phyloP scores from a whole-genome alignment of 2,888 invertebrate genomes.

The Harpalus rufipes region DNA sequence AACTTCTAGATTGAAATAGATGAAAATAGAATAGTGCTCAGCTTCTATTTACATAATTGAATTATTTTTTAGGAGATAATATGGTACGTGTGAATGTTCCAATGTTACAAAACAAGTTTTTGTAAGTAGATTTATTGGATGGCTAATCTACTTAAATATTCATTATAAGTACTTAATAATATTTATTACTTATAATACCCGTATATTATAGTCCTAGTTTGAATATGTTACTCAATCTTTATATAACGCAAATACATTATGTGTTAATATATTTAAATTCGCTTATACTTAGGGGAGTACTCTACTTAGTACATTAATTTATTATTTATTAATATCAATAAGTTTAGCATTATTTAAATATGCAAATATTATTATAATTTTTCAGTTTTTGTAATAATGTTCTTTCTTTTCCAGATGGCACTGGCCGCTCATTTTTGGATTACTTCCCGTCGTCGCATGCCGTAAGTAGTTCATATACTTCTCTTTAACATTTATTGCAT shows the following conservation, averaged over 20 bases:
- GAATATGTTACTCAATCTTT: conserved; percentile 22
- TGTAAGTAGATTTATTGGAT: conserved; percentile 19
- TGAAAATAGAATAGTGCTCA: background rate
- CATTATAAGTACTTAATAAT: conserved; percentile 51
- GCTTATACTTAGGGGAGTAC: background rate
- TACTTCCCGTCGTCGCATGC: conserved; percentile 34
- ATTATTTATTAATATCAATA: too few species aligned
- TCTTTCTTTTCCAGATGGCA: conserved; percentile 58
- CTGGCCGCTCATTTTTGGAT: conserved; percentile 43
- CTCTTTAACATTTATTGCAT: background rate
- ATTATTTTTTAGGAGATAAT: conserved; percentile 14
- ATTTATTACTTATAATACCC: conserved; percentile 51
- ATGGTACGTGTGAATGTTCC: conserved; percentile 22
- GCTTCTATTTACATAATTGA: conserved; percentile 6
- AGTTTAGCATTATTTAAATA: too few species aligned
- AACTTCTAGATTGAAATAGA: background rate
- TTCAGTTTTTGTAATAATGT: too few species aligned
- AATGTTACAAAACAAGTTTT: conserved; percentile 30
- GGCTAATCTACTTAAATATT: conserved; percentile 47
- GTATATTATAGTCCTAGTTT: conserved; percentile 26
- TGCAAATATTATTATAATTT: background rate
- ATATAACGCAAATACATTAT: background rate
- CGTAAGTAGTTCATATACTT: conserved; percentile 42
- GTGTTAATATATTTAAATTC: background rate
- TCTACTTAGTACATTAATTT: too few species aligned